phyloP scores from a whole-genome alignment of 2,113 vertebrate species.

The Cynoglossus semilaevis region DNA sequence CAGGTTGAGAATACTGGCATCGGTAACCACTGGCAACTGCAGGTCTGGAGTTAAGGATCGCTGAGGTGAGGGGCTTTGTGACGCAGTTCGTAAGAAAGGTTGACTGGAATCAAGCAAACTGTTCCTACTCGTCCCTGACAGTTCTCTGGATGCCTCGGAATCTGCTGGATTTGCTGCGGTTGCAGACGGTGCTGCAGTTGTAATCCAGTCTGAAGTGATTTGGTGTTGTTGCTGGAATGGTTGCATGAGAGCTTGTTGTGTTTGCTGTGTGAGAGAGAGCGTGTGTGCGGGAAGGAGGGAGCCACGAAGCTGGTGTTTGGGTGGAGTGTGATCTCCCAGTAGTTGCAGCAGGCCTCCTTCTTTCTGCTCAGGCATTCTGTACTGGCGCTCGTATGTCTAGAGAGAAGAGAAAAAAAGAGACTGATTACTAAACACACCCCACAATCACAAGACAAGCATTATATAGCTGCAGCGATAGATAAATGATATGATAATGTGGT shows the following conservation, averaged over 20 bases:
- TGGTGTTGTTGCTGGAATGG: slow-evolving; percentile 79
- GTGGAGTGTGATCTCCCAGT: slow-evolving; percentile 89
- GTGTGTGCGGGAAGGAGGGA: slow-evolving; percentile 51
- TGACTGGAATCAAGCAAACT: slow-evolving; percentile 76
- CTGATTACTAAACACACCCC: slow-evolving; percentile 36
- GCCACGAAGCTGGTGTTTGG: slow-evolving; percentile 92
- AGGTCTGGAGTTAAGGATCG: slow-evolving; percentile 69
- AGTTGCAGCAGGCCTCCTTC: slow-evolving; percentile 86
- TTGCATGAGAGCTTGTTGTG: slow-evolving; percentile 52
- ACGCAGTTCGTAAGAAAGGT: slow-evolving; percentile 69
- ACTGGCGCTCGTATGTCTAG: slow-evolving; percentile 90
- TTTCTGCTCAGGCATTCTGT: slow-evolving; percentile 84
- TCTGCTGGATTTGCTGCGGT: slow-evolving; percentile 81
- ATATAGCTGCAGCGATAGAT: slow-evolving; percentile 28
- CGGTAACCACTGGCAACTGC: slow-evolving; percentile 73
- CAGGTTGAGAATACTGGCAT: slow-evolving; percentile 74
- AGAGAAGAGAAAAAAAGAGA: slow-evolving; percentile 40
- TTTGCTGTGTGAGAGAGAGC: slow-evolving; percentile 50
- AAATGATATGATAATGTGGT: slow-evolving; percentile 38
- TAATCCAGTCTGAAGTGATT: slow-evolving; percentile 82
- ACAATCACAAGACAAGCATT: slow-evolving; percentile 34
- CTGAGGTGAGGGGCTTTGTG: slow-evolving; percentile 76
- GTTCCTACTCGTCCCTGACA: slow-evolving; percentile 77
- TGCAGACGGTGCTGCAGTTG: slow-evolving; percentile 74
- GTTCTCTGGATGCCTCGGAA: slow-evolving; percentile 82